Evolutionary conservation across 2,113 vertebrate genomes (phyloP).

Genomic region (Myiozetetes cayanensis): DNA sequence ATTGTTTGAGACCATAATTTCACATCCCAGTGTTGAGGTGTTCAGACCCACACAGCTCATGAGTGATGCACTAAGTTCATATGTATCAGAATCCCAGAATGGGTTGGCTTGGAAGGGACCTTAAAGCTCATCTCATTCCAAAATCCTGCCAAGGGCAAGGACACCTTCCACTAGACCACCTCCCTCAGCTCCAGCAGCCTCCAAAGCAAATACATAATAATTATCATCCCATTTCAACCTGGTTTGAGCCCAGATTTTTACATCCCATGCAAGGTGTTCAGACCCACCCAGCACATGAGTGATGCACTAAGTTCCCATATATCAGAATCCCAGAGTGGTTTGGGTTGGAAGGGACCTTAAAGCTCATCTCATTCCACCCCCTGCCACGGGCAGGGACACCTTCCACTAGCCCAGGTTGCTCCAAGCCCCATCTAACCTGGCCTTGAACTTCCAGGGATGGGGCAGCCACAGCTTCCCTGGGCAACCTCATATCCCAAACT

Average conservation of each 20-base stretch:
- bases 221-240: no score
- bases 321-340: no score
- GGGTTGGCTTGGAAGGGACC: background rate
- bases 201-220: no score
- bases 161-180: background rate
- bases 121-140: background rate
- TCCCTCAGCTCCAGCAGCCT: no score
- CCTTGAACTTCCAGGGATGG: background rate
- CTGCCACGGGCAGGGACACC: no score
- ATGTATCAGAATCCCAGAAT: background rate
- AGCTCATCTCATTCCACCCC: no score
- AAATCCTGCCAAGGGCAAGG: background rate
- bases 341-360: no score
- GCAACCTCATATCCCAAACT: background rate
- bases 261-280: no score
- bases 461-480: background rate
- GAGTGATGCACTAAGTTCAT: background rate
- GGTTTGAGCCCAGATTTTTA: no score
- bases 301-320: no score
- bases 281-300: no score
- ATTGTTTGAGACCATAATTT: background rate
- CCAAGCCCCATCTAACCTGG: background rate
- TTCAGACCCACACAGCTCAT: background rate
- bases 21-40: accelerated
- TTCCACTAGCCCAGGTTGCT: background rate